phyloP scores from a whole-genome alignment of 2,888 invertebrate species.

The Drosophila merina region DNA sequence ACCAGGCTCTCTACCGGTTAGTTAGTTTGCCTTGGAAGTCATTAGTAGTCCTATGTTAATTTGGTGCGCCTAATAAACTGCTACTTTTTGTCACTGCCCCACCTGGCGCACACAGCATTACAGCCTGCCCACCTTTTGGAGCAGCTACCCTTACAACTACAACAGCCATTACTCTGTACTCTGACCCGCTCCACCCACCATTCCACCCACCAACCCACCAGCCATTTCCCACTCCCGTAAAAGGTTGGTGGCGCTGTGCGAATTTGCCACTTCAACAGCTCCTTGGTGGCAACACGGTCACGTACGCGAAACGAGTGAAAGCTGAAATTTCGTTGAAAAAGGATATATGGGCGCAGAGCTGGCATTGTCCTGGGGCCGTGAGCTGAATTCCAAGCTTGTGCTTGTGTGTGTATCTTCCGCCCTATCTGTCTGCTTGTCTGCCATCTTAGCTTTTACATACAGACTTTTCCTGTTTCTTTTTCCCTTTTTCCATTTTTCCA shows the following conservation, averaged over 20 bases:
- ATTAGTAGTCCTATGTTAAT: slow-evolving; percentile 75
- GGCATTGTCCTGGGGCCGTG: slow-evolving; percentile 71
- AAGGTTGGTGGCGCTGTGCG: slow-evolving; percentile 45
- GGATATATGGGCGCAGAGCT: slow-evolving; percentile 75
- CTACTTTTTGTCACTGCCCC: slow-evolving; percentile 61
- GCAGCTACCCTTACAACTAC: slow-evolving; percentile 73
- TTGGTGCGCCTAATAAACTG: slow-evolving; percentile 80
- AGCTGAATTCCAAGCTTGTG: slow-evolving; percentile 61
- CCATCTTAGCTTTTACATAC: slow-evolving; percentile 60
- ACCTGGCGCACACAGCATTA: slow-evolving; percentile 33
- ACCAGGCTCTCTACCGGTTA: background rate
- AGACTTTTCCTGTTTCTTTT: slow-evolving; percentile 30
- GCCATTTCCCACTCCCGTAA: slow-evolving; percentile 6
- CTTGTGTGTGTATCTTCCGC: slow-evolving; percentile 1
- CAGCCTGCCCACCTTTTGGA: background rate
- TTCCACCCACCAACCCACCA: background rate
- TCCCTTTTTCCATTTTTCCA: slow-evolving; percentile 3
- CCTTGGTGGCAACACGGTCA: slow-evolving; percentile 80
- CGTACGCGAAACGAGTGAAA: slow-evolving; percentile 72
- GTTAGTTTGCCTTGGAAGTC: slow-evolving; percentile 46
- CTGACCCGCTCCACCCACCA: background rate
- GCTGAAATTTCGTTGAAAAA: slow-evolving; percentile 76
- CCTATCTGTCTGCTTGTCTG: slow-evolving; percentile 46
- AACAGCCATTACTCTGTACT: slow-evolving; percentile 57
- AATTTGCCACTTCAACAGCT: slow-evolving; percentile 84